phyloP scores from a whole-genome alignment of 2,113 vertebrate genomes.

The Climacteris rufus region DNA sequence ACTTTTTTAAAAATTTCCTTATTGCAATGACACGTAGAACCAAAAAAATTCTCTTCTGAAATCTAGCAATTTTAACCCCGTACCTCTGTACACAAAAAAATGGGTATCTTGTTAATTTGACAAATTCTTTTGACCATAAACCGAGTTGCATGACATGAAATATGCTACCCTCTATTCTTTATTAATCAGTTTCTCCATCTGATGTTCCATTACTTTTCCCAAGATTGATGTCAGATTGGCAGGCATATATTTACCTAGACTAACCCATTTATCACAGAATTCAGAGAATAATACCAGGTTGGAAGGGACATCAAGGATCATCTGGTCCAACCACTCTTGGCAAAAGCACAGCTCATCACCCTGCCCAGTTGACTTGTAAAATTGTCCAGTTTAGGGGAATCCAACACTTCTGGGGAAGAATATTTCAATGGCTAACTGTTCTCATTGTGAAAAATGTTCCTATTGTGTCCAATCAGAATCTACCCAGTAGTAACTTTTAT shows the following conservation, averaged over 20 bases:
- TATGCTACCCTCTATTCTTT: neutral
- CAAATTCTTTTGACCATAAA: conserved; percentile 12
- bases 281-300: neutral
- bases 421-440: neutral
- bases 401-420: neutral
- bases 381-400: neutral
- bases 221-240: neutral
- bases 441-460: neutral
- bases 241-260: neutral
- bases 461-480: fast-evolving
- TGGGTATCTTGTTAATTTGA: neutral
- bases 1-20: neutral
- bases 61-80: neutral
- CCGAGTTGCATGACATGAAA: neutral
- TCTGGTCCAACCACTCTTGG: neutral
- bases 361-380: fast-evolving
- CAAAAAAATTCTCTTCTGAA: neutral
- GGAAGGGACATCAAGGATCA: neutral
- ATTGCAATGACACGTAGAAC: neutral
- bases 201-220: neutral
- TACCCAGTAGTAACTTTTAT: neutral
- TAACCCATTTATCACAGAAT: neutral
- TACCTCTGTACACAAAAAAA: neutral
- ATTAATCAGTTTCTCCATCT: neutral
- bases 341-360: neutral